phyloP scores from a whole-genome alignment of 1,140 invertebrate genomes.

The Pogonomyrmex barbatus region DNA sequence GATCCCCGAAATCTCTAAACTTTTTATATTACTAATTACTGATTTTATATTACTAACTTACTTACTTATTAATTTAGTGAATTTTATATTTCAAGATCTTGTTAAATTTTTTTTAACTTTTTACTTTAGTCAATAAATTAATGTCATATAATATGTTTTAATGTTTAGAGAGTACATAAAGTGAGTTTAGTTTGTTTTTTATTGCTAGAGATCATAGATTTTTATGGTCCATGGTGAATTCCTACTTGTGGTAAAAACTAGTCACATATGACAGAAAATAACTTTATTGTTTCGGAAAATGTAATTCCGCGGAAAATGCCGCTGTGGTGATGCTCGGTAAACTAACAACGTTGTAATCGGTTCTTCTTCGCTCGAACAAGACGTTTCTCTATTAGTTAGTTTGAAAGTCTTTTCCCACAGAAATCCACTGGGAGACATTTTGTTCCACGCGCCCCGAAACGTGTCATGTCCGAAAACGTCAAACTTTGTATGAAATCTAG shows the following conservation, averaged over 20 bases:
- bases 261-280: slow-evolving; percentile 14
- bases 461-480: slow-evolving; percentile 39
- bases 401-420: slow-evolving; percentile 41
- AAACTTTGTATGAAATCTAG: slow-evolving; percentile 45
- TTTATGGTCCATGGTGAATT: not conserved
- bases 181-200: not conserved
- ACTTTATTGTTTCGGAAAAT: slow-evolving; percentile 39
- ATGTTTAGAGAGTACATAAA: not conserved
- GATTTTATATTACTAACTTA: not conserved
- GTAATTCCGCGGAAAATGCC: slow-evolving; percentile 39
- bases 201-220: not conserved
- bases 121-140: not conserved
- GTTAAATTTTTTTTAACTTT: not conserved
- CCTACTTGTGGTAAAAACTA: not conserved
- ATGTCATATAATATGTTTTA: not conserved
- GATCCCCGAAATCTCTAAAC: not conserved
- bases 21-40: not conserved
- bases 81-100: not conserved
- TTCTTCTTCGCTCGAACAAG: slow-evolving; percentile 35
- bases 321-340: slow-evolving; percentile 42
- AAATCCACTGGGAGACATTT: slow-evolving; percentile 51
- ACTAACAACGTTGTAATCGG: slow-evolving; percentile 51
- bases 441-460: slow-evolving; percentile 30
- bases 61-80: not conserved
- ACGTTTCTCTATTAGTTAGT: slow-evolving; percentile 62